A percentile compares a stretch with the other conserved stretches of the same genome.
These are phyloP conservation scores for Phortica variegata DNA, from an alignment of 1,140 invertebrate species.

Conservation along the genomic window DNA sequence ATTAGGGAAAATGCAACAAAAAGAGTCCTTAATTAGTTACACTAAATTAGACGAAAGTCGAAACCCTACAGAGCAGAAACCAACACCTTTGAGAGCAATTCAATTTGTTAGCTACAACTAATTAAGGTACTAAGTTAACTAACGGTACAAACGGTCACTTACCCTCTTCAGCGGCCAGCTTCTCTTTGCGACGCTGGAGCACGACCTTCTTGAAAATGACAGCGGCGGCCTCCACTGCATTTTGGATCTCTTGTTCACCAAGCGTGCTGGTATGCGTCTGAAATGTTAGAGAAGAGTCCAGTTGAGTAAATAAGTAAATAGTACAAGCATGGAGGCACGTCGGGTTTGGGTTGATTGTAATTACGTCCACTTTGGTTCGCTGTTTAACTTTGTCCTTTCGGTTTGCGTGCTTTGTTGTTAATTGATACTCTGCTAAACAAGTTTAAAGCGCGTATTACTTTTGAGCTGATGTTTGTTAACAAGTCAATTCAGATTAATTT, in stretches of 20 bases:
- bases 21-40: conserved; percentile 37
- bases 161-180: conserved; percentile 52
- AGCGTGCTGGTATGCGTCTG: conserved; percentile 55
- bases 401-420: too few relatives aligned
- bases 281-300: conserved; percentile 10
- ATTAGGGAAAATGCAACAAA: conserved; percentile 7
- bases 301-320: conserved; percentile 13
- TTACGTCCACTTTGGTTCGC: too few relatives aligned
- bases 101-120: conserved; percentile 7
- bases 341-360: too few relatives aligned
- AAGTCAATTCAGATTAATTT: too few relatives aligned
- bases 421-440: too few relatives aligned
- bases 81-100: not conserved
- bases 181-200: conserved; percentile 51
- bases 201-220: conserved; percentile 58
- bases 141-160: conserved; percentile 24
- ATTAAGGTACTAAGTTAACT: too few relatives aligned
- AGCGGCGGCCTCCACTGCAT: conserved; percentile 59
- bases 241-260: conserved; percentile 63
- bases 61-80: conserved; percentile 19
- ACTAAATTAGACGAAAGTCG: conserved; percentile 36
- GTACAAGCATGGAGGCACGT: too few relatives aligned
- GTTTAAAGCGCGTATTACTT: too few relatives aligned
- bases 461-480: too few relatives aligned
- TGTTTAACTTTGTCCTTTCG: too few relatives aligned